Base-by-base conservation (phyloP, 2,888 invertebrate species). In the Watsonalla cultraria region DNA sequence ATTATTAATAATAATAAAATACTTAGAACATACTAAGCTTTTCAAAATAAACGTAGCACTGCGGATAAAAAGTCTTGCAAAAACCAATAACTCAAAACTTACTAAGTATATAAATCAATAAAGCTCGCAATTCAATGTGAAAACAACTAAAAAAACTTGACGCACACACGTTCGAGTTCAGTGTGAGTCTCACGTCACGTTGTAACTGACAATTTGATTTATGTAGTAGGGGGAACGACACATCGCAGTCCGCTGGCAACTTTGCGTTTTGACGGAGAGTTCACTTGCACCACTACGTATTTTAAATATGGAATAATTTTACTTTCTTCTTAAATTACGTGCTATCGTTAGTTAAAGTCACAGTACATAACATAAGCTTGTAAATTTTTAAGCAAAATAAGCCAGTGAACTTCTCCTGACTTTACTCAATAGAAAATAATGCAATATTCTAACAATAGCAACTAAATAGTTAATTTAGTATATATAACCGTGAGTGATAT, bases 171-270 rank as follows among this genome's bases (percentile, higher is more conserved):
- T 64, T 53, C 61, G 59, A 61, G 58, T 60, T 57, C 64, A 65
- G 78, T 72, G 74, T 74, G 74, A 70, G 74, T 58, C 62, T 64
- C 72, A 70, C 75, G 84, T 82, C 83, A 80, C 75, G 68, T 70
- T 74, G 76, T 68, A 71, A 78, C 84, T 86, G 87, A 88, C 87
- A 88, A 87, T 86, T 87, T 86, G 88, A 88, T 88, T 88, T 87
- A 88, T 88, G 78, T 79, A 73, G 80, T 75, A 64, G 60, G 74
- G 78, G 77, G 78, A 76, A 72, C 66, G 70, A 54, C 66, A 61
- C 62, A 65, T 62, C 63, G 58, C 52, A 52, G 60, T 24, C 56
- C 56, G 70, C 65, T 67, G 73, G 79, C 64, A 75, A 84, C 69
- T 82, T 82, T 57, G 69, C 65, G 72, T 67, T 73, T 69, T 63